Base-by-base conservation (phyloP, 2,888 invertebrate genomes). In the Pyralis farinalis region DNA sequence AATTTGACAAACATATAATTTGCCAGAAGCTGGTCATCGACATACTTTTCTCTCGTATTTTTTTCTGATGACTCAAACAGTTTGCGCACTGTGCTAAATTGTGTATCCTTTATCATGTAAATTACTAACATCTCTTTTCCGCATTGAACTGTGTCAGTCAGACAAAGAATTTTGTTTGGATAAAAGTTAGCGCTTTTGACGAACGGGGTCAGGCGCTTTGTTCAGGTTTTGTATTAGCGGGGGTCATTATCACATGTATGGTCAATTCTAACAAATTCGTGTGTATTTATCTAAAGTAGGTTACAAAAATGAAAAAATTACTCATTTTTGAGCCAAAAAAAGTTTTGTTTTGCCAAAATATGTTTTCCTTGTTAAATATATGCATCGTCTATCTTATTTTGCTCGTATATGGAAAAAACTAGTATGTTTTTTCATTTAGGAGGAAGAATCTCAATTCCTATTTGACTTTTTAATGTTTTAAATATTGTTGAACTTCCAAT, bases 91-190 rank as follows among this genome's bases (percentile, higher is more conserved):
- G 33, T 25, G 11, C 12, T 31, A 31, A 31, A 12, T 31, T 8
- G 7, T 20, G 27, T 33, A 20, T 43, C 40, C 47, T 25, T 47
- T 46, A 42, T 36, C 11, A 44, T 44, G 43, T 43, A 40, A 48
- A 51, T 47, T 46, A 32, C 9, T 29, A 12, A 38, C 35, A 32
- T 12, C 33, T 20, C 21, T 45, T 48, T 52, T 49, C 47, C 47
- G 46, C 34, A 12, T 47, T 42, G 40, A 44, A 42, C 34, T 52
- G 43, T 46, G 52, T 52, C 49, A 52, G 43, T 40, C 39, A 44
- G 36, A 49, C 52, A 52, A 49, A 46, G 40, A 21, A 35, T 36
- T 28, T 27, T 39, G 9, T 32, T 22, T 37, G 40, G 10, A 27
- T 37, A 8, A 25, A 25, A 2, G 7, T 25, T 25, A 25, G 25